Evolutionary conservation across 2,113 vertebrate genomes (phyloP).

Genomic region (Oreochromis aureus): DNA sequence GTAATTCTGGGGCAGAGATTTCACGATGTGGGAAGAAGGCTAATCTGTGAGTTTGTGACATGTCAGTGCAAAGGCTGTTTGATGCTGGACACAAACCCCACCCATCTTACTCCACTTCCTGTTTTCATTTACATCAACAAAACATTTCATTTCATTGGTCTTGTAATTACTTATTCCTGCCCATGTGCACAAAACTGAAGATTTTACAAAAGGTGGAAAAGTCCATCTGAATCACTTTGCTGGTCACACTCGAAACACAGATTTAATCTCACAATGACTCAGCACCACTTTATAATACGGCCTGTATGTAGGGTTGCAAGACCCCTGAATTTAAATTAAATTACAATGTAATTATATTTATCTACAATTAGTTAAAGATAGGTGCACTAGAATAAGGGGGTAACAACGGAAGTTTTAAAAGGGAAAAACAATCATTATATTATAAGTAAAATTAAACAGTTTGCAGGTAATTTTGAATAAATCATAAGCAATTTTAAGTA

Average conservation of each 20-base stretch:
- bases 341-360: not conserved
- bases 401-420: not conserved
- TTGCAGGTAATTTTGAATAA: not conserved
- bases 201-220: not conserved
- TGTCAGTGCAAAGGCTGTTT: not conserved
- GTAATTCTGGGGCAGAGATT: not conserved
- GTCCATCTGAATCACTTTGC: not conserved
- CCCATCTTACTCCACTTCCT: not conserved
- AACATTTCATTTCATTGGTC: not conserved
- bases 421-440: not conserved
- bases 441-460: not conserved
- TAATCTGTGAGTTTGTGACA: not conserved
- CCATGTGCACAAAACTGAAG: not conserved
- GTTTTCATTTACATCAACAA: not conserved
- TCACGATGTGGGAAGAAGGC: not conserved
- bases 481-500: not conserved
- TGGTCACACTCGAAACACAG: not conserved
- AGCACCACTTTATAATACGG: not conserved
- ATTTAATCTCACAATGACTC: not conserved
- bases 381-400: not conserved
- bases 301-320: not conserved
- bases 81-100: not conserved
- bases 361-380: not conserved
- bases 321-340: not conserved
- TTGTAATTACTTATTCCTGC: not conserved